These are phyloP conservation scores for Pangasius larnaudii DNA, from an alignment of 2,797 vertebrate genomes.

Conservation along the genomic window DNA sequence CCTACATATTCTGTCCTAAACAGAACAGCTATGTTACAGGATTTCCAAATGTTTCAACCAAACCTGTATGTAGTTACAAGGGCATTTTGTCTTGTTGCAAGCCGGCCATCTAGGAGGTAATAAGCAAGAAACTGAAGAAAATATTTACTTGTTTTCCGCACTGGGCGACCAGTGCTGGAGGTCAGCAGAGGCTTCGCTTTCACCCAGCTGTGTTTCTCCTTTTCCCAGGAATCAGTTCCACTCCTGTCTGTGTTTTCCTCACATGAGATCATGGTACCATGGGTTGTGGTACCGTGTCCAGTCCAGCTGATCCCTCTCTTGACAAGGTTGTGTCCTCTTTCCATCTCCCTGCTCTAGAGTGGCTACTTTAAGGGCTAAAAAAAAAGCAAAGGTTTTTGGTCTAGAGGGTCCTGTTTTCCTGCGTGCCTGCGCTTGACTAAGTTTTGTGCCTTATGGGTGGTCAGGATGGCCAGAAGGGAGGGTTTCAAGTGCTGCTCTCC, in stretches of 20 bases:
- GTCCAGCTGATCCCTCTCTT: slow-evolving; percentile 76
- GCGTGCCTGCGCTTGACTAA: slow-evolving; percentile 34
- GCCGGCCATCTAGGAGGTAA: background rate
- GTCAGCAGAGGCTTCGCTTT: slow-evolving; percentile 63
- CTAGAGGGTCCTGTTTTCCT: slow-evolving; percentile 8
- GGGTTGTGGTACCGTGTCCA: slow-evolving; percentile 48
- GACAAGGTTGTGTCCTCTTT: slow-evolving; percentile 68
- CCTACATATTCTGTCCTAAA: background rate
- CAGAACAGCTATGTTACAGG: background rate
- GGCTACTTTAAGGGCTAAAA: background rate
- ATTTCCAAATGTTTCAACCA: background rate
- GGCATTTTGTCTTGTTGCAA: background rate
- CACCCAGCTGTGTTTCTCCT: slow-evolving; percentile 60
- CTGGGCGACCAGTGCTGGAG: slow-evolving; percentile 56
- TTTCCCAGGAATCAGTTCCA: slow-evolving; percentile 69
- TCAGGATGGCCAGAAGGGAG: slow-evolving; percentile 27
- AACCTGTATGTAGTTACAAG: slow-evolving; percentile 3
- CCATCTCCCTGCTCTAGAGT: slow-evolving; percentile 57
- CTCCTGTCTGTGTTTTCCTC: slow-evolving; percentile 54
- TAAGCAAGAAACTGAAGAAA: slow-evolving; percentile 59
- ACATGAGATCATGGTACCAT: slow-evolving; percentile 64
- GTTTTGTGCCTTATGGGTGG: slow-evolving; percentile 16
- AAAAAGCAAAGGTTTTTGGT: slow-evolving; percentile 15
- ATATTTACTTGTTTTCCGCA: slow-evolving; percentile 80
- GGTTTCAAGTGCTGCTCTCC: slow-evolving; percentile 9